Evolutionary conservation across 2,888 invertebrate species (phyloP), one percentile per base, ranked within the genome.

Genomic region (Machimus atricapillus): DNA sequence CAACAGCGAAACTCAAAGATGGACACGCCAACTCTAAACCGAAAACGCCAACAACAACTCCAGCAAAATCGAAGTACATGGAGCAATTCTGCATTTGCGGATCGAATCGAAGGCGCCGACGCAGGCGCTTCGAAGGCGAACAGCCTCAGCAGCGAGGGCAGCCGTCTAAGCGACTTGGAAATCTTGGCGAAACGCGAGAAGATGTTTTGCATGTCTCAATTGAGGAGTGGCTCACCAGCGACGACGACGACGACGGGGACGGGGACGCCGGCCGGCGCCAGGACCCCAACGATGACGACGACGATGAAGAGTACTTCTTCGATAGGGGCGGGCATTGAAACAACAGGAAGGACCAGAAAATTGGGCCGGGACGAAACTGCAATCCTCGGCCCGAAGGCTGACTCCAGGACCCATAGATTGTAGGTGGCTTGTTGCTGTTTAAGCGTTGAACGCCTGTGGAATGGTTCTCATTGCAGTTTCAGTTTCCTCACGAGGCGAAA

Each of bases 71-170:
- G 89, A 91, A 94, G 93, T 95, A 94, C 94, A 94, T 95, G 94
- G 94, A 94, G 93, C 95, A 95, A 90, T 95, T 95, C 94, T 95
- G 95, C 93, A 94, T 95, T 93, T 95, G 95, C 93, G 91, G 94
- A 93, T 94, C 94, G 89, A 90, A 91, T 79, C 89, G 91, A 40
- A 90, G 91, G 86, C 90, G 91, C 27, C 91, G 92, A 37, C 90
- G 90, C 79, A 90, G 91, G 27, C 90, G 19, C 19, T 27, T 66
- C 66, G 2, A 66, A 66, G 27, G 66, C 66, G 19, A 66, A 27
- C 66, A 66, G 66, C 27, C 91, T 9, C 90, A 90, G 83, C 91
- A 91, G 90, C 91, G 92, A 90, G 90, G 92, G 89, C 91, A 92
- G 88, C 92, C 92, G 91, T 90, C 91, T 93, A 94, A 94, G 93